A percentile compares a stretch with the other conserved stretches of the same genome.
phyloP scores from a whole-genome alignment of 2,797 vertebrate genomes.

The Alfaro cultratus region DNA sequence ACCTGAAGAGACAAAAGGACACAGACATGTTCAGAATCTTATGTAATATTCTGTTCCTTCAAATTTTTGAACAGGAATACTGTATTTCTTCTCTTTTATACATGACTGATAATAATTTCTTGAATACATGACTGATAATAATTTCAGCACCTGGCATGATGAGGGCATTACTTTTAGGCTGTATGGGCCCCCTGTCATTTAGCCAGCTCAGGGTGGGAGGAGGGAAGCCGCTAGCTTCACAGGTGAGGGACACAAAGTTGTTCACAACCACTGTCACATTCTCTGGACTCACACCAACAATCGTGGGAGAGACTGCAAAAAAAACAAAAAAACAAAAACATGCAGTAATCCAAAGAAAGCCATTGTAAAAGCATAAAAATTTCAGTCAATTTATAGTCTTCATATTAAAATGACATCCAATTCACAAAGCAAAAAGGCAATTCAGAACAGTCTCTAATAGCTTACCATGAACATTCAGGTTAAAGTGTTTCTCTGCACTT shows the following conservation, averaged over 20 bases:
- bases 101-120: not conserved
- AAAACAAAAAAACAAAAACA: not conserved
- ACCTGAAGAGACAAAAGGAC: conserved; percentile 73
- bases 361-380: not conserved
- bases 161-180: conserved; percentile 82
- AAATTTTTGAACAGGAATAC: not conserved
- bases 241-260: conserved; percentile 92
- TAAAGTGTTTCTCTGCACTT: conserved; percentile 91
- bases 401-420: not conserved
- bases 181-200: conserved; percentile 85
- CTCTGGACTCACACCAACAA: conserved; percentile 86
- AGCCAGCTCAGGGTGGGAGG: conserved; percentile 93
- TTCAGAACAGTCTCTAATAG: not conserved
- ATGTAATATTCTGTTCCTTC: too few species aligned
- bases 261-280: conserved; percentile 92
- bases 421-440: not conserved
- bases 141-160: conserved; percentile 93
- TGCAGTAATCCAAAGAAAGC: not conserved
- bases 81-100: not conserved
- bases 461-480: conserved; percentile 94
- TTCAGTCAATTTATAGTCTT: not conserved
- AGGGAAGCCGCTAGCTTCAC: conserved; percentile 92
- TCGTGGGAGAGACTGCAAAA: conserved; percentile 86
- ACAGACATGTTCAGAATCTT: conserved; percentile 5
- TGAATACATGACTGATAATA: too few species aligned